Percentiles rank a stretch among this genome's conserved stretches.
phyloP scores from a whole-genome alignment of 2,888 invertebrate species.

The Auanema freiburgensis region DNA sequence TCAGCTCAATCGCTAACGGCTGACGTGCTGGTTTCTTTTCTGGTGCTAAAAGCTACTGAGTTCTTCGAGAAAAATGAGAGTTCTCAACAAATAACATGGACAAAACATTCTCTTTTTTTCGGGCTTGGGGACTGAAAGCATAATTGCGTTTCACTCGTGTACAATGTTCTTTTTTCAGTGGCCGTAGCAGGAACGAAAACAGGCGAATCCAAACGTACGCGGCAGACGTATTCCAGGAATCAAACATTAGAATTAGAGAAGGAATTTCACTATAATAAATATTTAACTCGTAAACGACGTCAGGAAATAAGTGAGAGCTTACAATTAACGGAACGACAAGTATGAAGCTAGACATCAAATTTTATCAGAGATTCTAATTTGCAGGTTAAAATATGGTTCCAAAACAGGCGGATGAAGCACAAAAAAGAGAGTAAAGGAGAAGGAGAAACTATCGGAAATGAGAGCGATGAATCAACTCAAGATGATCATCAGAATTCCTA shows the following conservation, averaged over 20 bases:
- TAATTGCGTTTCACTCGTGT: too few relatives aligned
- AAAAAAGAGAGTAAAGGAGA: slow-evolving; percentile 59
- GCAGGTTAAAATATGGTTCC: slow-evolving; percentile 64
- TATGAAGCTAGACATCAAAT: slow-evolving; percentile 16
- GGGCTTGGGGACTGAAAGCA: too few relatives aligned
- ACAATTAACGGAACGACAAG: slow-evolving; percentile 61
- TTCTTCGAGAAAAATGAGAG: too few relatives aligned
- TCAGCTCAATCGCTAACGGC: too few relatives aligned
- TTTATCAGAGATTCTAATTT: slow-evolving; percentile 18
- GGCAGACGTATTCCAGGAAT: slow-evolving; percentile 61
- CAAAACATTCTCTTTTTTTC: too few relatives aligned
- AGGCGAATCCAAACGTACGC: slow-evolving; percentile 40
- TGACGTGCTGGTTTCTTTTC: too few relatives aligned
- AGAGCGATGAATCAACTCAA: slow-evolving; percentile 48
- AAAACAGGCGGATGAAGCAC: slow-evolving; percentile 63
- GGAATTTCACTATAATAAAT: slow-evolving; percentile 62
- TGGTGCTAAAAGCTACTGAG: too few relatives aligned
- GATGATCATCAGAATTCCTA: slow-evolving; percentile 24
- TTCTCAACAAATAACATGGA: too few relatives aligned
- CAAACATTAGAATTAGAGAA: slow-evolving; percentile 63
- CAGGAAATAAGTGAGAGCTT: slow-evolving; percentile 61
- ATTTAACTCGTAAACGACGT: slow-evolving; percentile 57
- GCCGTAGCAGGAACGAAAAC: slow-evolving; percentile 17
- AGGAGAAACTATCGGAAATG: slow-evolving; percentile 38
- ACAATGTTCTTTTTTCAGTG: too few relatives aligned